Conservation (phyloP, 1,140 invertebrate species). For the Cydia fagiglandana region DNA sequence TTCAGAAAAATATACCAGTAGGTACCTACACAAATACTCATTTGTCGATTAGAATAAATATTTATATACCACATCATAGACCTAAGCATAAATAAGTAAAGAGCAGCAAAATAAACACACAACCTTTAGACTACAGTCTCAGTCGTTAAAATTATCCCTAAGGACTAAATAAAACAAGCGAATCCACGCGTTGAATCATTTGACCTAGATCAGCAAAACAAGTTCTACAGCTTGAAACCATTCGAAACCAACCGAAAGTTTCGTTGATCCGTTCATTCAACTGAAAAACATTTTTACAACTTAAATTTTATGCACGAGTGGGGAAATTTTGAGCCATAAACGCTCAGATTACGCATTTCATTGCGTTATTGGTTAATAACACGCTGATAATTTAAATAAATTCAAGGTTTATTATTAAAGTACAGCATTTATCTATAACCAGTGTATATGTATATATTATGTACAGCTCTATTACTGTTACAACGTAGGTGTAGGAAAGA, state of each 20-base stretch:
- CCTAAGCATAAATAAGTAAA: too few relatives aligned
- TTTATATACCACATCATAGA: too few relatives aligned
- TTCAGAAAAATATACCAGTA: too few relatives aligned
- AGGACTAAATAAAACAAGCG: too few relatives aligned
- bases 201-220: constrained; percentile 40
- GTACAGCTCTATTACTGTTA: neutral
- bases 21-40: too few relatives aligned
- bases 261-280: neutral
- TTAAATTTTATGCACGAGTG: constrained; percentile 8
- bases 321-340: constrained; percentile 13
- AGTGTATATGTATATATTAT: neutral
- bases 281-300: constrained; percentile 14
- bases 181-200: constrained; percentile 48
- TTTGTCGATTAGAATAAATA: too few relatives aligned
- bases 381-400: neutral
- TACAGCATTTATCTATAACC: neutral
- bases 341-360: constrained; percentile 12
- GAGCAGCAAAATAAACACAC: too few relatives aligned
- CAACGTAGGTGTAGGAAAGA: neutral
- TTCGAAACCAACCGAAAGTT: constrained; percentile 9
- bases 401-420: constrained; percentile 21
- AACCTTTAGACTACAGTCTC: too few relatives aligned
- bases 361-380: constrained; percentile 15
- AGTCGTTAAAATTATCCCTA: too few relatives aligned
- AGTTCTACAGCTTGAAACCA: neutral